Percentiles rank a stretch among this genome's conserved stretches.
Evolutionary conservation across 2,113 vertebrate species (phyloP).

Genomic region (Brachionichthys hirsutus): DNA sequence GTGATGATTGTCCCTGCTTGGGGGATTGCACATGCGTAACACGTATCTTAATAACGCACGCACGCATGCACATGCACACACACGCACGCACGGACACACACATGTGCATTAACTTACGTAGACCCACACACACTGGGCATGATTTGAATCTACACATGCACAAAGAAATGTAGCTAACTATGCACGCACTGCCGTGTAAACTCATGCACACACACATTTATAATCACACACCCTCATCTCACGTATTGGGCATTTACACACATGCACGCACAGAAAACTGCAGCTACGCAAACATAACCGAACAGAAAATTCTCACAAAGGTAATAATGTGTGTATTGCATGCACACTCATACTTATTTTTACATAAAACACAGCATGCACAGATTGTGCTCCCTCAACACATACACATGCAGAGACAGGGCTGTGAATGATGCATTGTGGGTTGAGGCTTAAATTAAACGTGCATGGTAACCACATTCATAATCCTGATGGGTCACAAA

Average conservation of each 20-base stretch:
- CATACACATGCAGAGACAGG: constrained; percentile 13
- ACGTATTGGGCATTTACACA: neutral
- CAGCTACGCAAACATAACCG: neutral
- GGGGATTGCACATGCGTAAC: constrained; percentile 61
- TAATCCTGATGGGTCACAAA: constrained; percentile 48
- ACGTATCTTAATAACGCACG: too few species aligned
- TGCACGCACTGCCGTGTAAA: neutral
- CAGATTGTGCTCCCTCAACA: constrained; percentile 12
- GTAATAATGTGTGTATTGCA: constrained; percentile 31
- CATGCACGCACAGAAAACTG: too few species aligned
- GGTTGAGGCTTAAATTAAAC: constrained; percentile 62
- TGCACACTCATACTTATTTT: constrained; percentile 40
- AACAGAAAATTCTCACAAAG: constrained; percentile 9
- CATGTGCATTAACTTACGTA: constrained; percentile 32
- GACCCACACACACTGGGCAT: constrained; percentile 20
- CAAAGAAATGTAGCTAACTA: neutral
- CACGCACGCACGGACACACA: constrained; percentile 11
- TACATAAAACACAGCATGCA: constrained; percentile 36
- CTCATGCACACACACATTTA: constrained; percentile 15
- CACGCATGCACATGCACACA: constrained; percentile 27
- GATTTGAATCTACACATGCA: constrained; percentile 30
- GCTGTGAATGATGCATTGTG: constrained; percentile 62
- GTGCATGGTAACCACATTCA: constrained; percentile 43
- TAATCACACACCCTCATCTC: neutral
- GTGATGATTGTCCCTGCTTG: constrained; percentile 76